These are phyloP conservation scores for Solenopsis fugax DNA, from an alignment of 1,140 invertebrate genomes.

Conservation along the genomic window DNA sequence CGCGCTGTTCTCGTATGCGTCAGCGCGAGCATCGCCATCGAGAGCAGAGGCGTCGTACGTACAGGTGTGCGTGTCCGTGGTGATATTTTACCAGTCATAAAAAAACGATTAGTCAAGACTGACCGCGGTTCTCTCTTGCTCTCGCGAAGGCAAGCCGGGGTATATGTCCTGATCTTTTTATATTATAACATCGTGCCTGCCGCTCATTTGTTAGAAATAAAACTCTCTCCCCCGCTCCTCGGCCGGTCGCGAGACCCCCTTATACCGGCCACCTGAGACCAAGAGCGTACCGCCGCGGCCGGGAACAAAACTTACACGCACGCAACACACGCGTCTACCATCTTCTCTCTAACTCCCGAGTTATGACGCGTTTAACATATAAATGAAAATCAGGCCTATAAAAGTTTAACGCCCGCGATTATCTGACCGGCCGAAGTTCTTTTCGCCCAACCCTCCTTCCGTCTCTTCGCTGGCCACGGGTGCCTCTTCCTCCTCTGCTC, in stretches of 20 bases:
- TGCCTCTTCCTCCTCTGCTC: constrained; percentile 52
- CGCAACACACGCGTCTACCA: constrained; percentile 33
- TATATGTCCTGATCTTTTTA: constrained; percentile 69
- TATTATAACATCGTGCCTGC: constrained; percentile 70
- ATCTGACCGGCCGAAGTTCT: constrained; percentile 66
- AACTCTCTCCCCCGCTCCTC: constrained; percentile 52
- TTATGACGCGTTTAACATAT: constrained; percentile 83
- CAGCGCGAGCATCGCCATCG: background rate
- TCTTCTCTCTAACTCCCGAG: constrained; percentile 51
- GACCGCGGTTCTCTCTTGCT: background rate
- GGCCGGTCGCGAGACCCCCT: background rate
- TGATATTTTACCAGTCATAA: constrained; percentile 75
- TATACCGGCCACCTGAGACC: constrained; percentile 53
- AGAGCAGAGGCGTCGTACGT: background rate
- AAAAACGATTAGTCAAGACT: constrained; percentile 76
- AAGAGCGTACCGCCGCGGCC: constrained; percentile 51
- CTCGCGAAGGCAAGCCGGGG: background rate
- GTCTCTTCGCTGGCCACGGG: background rate
- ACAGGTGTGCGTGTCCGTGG: constrained; percentile 48
- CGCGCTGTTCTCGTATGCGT: background rate
- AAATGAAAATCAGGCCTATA: constrained; percentile 84
- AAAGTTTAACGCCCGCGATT: constrained; percentile 82
- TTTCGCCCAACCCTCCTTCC: constrained; percentile 27
- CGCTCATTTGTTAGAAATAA: constrained; percentile 77
- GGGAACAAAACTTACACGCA: constrained; percentile 59